A percentile compares a stretch with the other conserved stretches of the same genome.
phyloP scores from a whole-genome alignment of 2,113 vertebrate genomes.

The Dolichallabes microphthalmus region DNA sequence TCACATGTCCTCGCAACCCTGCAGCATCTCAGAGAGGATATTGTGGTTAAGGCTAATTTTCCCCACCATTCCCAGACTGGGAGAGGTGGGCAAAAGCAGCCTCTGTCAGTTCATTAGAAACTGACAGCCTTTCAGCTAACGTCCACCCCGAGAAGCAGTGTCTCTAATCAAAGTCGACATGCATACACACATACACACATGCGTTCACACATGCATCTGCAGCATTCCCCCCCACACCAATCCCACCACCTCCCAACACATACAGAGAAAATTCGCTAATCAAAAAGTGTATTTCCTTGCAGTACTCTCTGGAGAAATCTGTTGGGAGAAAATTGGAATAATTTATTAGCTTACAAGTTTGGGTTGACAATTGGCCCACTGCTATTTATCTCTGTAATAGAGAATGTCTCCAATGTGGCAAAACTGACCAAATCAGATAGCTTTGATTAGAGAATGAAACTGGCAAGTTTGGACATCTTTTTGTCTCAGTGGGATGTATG shows the following conservation, averaged over 20 bases:
- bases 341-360: constrained; percentile 98
- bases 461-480: constrained; percentile 88
- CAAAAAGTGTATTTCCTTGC: constrained; percentile 94
- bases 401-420: constrained; percentile 96
- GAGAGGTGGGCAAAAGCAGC: constrained; percentile 78
- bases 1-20: constrained; percentile 38
- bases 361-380: constrained; percentile 94
- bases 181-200: constrained; percentile 52
- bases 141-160: constrained; percentile 87
- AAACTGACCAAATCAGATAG: constrained; percentile 95
- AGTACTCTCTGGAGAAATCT: constrained; percentile 93
- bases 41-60: constrained; percentile 76
- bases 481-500: constrained; percentile 79
- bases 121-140: constrained; percentile 91
- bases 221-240: background rate
- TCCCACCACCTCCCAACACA: constrained; percentile 36
- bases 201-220: constrained; percentile 31
- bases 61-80: constrained; percentile 81
- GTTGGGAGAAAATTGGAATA: constrained; percentile 92
- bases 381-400: constrained; percentile 97
- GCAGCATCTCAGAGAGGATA: constrained; percentile 28
- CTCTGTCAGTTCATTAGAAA: constrained; percentile 89
- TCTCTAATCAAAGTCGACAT: constrained; percentile 91
- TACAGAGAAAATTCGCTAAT: constrained; percentile 86
- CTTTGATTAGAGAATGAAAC: constrained; percentile 96